Evolutionary conservation across 2,888 invertebrate species (phyloP).

Genomic region (Amblyjoppa proteus): DNA sequence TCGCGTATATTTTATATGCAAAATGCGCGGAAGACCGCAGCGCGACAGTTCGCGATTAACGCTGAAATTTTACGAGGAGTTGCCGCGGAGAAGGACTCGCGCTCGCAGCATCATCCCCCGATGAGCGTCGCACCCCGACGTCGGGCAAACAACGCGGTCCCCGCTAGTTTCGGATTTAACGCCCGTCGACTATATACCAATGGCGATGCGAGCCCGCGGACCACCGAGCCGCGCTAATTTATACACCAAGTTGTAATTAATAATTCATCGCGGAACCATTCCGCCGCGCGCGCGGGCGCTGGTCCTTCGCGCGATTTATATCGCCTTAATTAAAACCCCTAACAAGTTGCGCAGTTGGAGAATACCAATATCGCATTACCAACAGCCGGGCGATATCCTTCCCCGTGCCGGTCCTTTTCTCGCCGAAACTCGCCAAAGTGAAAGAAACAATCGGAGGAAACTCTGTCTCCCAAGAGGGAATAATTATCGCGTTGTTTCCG

Average conservation of each 20-base stretch:
- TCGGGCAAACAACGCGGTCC: constrained; percentile 72
- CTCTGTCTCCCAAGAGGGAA: constrained; percentile 58
- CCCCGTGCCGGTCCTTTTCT: constrained; percentile 26
- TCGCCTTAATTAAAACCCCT: constrained; percentile 84
- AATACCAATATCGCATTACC: constrained; percentile 83
- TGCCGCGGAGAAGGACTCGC: constrained; percentile 15
- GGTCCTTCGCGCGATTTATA: constrained; percentile 79
- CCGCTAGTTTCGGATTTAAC: constrained; percentile 80
- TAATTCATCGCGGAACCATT: constrained; percentile 80
- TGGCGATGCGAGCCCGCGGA: constrained; percentile 51
- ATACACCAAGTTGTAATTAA: constrained; percentile 84
- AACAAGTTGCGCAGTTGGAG: constrained; percentile 83
- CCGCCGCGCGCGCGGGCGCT: constrained; percentile 35
- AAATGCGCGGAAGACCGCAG: constrained; percentile 56
- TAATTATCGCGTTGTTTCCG: constrained; percentile 72
- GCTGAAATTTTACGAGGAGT: constrained; percentile 56
- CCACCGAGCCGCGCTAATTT: constrained; percentile 78
- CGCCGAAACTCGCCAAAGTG: constrained; percentile 56
- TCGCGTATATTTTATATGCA: constrained; percentile 30
- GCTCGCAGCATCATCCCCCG: constrained; percentile 25
- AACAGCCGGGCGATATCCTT: constrained; percentile 71
- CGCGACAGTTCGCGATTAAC: constrained; percentile 61
- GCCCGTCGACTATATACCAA: constrained; percentile 70
- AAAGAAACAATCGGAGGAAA: constrained; percentile 48
- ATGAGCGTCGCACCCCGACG: constrained; percentile 35